Evolutionary conservation across 2,888 invertebrate genomes (phyloP), one percentile per base, ranked within the genome.

Genomic region (Polyploca ridens): DNA sequence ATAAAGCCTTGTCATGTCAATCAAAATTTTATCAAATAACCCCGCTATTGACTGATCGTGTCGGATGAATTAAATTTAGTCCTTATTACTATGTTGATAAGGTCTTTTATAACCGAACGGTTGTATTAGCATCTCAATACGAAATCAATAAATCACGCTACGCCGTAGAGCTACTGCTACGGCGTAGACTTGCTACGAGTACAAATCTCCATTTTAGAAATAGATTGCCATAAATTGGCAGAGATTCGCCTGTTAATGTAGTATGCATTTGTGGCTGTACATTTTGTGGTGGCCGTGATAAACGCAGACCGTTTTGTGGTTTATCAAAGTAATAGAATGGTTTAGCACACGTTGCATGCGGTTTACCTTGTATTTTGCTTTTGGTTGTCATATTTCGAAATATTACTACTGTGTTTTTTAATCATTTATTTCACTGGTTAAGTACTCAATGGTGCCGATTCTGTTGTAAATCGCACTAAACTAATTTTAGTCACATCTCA

Each of bases 111-210:
- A 58, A 33, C n/a, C 35, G n/a, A 58, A 33, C 8, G 58, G 6
- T 5, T 33, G 71, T 75, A 82, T 82, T 83, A 83, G 73, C 81
- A 83, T 80, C 78, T 84, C 81, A 79, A 83, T 81, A 67, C 76
- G 74, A 79, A 83, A 83, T 84, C 84, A 83, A 85, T 84, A 83
- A 80, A 79, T 78, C 77, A 78, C 79, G 67, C 71, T 74, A 71
- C 75, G 75, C 68, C 66, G 35, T 35, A 65, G 65, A 67, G 63
- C 73, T 70, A 72, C 73, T 68, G 68, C 72, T 80, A 76, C 71
- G 75, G 13, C 75, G 79, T 77, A 79, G 74, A 63, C 19, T 62
- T 62, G 68, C 74, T 79, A 58, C 58, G 58, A 58, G 58, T 8
- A 58, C 33, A n/a, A 54, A 19, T 54, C 54, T 54, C 54, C 19